phyloP scores from a whole-genome alignment of 2,113 vertebrate species.

The Romanogobio albipinnatus region DNA sequence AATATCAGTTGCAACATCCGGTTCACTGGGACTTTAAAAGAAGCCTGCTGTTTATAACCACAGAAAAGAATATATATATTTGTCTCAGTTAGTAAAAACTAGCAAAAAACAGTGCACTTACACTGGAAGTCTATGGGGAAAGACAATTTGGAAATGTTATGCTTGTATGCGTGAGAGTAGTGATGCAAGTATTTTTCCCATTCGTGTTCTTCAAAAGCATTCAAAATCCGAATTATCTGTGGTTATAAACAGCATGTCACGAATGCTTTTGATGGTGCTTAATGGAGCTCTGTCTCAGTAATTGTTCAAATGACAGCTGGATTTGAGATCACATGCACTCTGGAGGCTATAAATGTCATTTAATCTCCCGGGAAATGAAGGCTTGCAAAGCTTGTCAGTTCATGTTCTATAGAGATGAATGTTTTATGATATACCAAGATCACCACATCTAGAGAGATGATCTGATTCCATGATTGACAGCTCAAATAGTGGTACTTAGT shows the following conservation, averaged over 20 bases:
- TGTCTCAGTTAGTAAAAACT: no score
- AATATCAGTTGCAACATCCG: no score
- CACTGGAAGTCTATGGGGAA: no score
- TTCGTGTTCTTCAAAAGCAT: neutral
- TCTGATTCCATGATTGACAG: neutral
- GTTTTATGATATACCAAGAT: constrained; percentile 24
- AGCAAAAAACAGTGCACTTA: no score
- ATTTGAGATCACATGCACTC: neutral
- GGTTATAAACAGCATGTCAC: neutral
- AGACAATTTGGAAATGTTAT: no score
- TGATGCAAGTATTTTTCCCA: no score
- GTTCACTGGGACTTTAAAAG: no score
- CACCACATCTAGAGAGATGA: constrained; percentile 10
- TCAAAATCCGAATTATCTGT: neutral
- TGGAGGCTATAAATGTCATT: constrained; percentile 24
- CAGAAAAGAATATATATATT: no score
- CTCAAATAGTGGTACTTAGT: neutral
- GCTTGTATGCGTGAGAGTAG: no score
- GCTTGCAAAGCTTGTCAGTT: constrained; percentile 33
- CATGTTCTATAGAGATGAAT: neutral
- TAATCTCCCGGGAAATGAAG: constrained; percentile 19
- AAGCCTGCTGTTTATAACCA: no score
- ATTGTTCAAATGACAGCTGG: neutral
- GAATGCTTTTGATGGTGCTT: neutral
- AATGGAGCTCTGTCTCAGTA: neutral